Base-by-base conservation (phyloP, 2,113 vertebrate genomes). In the Coregonus clupeaformis region DNA sequence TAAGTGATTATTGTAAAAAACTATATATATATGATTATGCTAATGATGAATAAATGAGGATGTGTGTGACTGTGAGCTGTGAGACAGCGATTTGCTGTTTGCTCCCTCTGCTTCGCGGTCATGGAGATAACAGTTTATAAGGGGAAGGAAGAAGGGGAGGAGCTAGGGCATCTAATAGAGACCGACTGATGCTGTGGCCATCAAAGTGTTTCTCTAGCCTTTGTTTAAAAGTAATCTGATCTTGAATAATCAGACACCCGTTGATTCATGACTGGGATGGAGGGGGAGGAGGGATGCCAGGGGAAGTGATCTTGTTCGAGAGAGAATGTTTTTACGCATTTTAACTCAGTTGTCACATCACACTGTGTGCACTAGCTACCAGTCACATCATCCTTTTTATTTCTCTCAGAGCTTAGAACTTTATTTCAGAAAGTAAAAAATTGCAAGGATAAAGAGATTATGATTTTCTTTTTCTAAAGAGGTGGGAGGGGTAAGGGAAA, bases 1-100 rank as follows among this genome's bases (percentile, higher is more conserved):
- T 90, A 86, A 90, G 36, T 42, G 36, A 42, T 11, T 42, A 42
- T 36, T 82, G 90, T 89, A 91, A 91, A 42, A 82, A 85, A 88
- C 88, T 69, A 64, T 74, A 74, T 82, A 73, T n/a, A 81, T 77
- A 92, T 89, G 90, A 91, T 90, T 88, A 91, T 89, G 87, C 88
- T 87, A 89, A 88, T 92, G 86, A 89, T 78, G 78, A 87, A 86
- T 86, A 86, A 82, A 87, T 85, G 82, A 87, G 80, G 75, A 74
- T 80, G 63, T 60, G 69, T 59, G 70, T 27, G 55, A 27, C 57
- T 62, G 71, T 47, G 55, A 75, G 74, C 86, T 73, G 32, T 32
- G 32, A 32, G 32, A 32, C 32, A 32, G 32, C 6, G 32, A 32
- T 85, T 73, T 52, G 78, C 89, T 84, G 69, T 79, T 77, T 72